A percentile compares a stretch with the other conserved stretches of the same genome.
Conservation (phyloP, 2,888 invertebrate species). For the Cryptocephalus moraei region DNA sequence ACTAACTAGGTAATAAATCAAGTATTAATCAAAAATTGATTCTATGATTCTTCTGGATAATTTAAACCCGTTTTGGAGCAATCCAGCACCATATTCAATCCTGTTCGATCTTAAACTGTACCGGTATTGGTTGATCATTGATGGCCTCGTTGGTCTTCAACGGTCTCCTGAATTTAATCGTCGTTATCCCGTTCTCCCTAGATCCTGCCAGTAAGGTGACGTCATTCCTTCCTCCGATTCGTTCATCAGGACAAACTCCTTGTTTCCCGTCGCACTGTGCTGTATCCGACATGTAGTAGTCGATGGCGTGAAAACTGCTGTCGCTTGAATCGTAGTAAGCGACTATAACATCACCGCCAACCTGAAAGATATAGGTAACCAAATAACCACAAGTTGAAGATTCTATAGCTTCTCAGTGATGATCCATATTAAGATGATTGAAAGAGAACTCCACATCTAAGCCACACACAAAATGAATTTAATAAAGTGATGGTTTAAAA, state of each 20-base stretch:
- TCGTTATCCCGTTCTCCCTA: constrained; percentile 70
- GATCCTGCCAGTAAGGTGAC: constrained; percentile 65
- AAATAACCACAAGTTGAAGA: neutral
- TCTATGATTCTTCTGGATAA: too few species aligned
- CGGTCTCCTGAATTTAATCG: constrained; percentile 75
- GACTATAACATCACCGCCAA: constrained; percentile 75
- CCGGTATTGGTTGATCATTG: constrained; percentile 45
- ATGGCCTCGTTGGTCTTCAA: constrained; percentile 64
- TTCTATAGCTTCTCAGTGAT: too few species aligned
- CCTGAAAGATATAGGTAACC: constrained; percentile 17
- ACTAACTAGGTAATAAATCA: too few species aligned
- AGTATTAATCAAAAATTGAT: too few species aligned
- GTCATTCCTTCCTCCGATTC: constrained; percentile 55
- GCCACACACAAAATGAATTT: too few species aligned
- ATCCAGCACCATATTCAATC: constrained; percentile 73
- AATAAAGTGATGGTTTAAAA: too few species aligned
- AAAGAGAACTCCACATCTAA: too few species aligned
- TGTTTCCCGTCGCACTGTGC: constrained; percentile 73
- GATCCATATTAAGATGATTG: too few species aligned
- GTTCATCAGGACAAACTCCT: constrained; percentile 79
- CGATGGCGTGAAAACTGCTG: constrained; percentile 62
- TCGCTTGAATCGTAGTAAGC: constrained; percentile 57
- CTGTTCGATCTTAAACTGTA: constrained; percentile 42
- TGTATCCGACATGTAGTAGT: constrained; percentile 74
- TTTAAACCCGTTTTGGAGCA: constrained; percentile 28